Base-by-base conservation (phyloP, 2,113 vertebrate species). In the Scomber scombrus region DNA sequence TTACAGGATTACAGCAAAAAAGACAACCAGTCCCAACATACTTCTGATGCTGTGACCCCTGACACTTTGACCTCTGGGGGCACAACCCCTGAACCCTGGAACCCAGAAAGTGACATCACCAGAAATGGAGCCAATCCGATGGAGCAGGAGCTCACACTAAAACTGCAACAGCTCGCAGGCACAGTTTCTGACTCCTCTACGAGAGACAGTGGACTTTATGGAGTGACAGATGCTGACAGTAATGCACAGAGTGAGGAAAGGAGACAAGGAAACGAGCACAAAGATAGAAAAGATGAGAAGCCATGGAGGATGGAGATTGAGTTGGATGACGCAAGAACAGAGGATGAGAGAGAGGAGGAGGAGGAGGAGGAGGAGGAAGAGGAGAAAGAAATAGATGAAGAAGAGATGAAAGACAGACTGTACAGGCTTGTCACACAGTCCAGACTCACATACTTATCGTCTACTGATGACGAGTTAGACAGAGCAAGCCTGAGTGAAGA, bases 11-110 rank as follows among this genome's bases (percentile, higher is more conserved):
- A 73, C 69, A 85, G 78, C 29, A 78, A 75, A 65, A 78, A 26
- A 46, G 75, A 71, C 26, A 23, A 47, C 21, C n/a, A 31, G 8
- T 80, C 46, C 2, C 57, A 61, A 4, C 51, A 66, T 45, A 18
- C 63, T 0, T 85, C 87, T 70, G 91, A 92, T 7, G 64, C 81
- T 18, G 64, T 72, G 63, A 93, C 90, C 11, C 87, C 93, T 16
- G 89, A 93, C 69, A 89, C 90, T 15, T n/a, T 92, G 69, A 93
- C 82, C 14, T 94, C 92, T 16, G 91, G 67, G 50, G 72, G 75
- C 3, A 29, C 51, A 0, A 92, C 90, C 52, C 89, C 92, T 71
- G 92, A 90, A 65, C 75, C 52, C 0, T 69, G 74, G 10, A 65
- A 79, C 66, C 49, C 11, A 0, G n/a, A 80, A 1, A 14, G 46